Base-by-base conservation (phyloP, 2,888 invertebrate genomes). In the Xiphydria camelus region DNA sequence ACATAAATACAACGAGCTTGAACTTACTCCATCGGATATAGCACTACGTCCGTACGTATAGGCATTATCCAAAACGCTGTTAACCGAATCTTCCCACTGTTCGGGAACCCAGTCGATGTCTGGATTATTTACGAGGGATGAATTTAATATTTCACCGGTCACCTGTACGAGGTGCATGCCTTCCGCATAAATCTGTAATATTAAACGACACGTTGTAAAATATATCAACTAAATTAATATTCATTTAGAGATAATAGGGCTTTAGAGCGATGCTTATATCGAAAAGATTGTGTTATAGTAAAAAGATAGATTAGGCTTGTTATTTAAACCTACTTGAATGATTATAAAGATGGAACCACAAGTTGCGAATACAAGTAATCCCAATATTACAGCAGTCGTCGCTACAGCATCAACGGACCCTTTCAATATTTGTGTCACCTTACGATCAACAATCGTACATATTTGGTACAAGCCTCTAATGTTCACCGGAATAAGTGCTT, bases 1-100 rank as follows among this genome's bases (percentile, higher is more conserved):
- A n/a, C n/a, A n/a, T n/a, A n/a, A n/a, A n/a, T n/a, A n/a, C n/a
- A n/a, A n/a, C n/a, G n/a, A n/a, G n/a, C n/a, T n/a, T n/a, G n/a
- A 22, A 72, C 79, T 78, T 69, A 94, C 91, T 70, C 89, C 87
- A 58, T 89, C 88, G 14, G 91, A 90, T 61, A 96, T 91, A 64
- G 91, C 94, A 68, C 92, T 89, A 54, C 95, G 82, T 1, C 96
- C 95, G 73, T 95, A 94, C 18, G 89, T 83, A 71, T 96, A 96
- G 0, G 94, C 94, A 76, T 96, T 94, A 61, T 94, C 92, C 7
- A 96, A 82, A 53, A 94, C 86, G 12, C 92, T 91, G 75, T 94
- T 94, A 29, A 96, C 82, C 45, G 94, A 89, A 37, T 88, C 87
- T 64, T 90, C 87, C 83, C 89, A 87, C 3, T 88, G 86, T 45